Evolutionary conservation across 2,888 invertebrate genomes (phyloP).

Genomic region (Mimachlamys varia): DNA sequence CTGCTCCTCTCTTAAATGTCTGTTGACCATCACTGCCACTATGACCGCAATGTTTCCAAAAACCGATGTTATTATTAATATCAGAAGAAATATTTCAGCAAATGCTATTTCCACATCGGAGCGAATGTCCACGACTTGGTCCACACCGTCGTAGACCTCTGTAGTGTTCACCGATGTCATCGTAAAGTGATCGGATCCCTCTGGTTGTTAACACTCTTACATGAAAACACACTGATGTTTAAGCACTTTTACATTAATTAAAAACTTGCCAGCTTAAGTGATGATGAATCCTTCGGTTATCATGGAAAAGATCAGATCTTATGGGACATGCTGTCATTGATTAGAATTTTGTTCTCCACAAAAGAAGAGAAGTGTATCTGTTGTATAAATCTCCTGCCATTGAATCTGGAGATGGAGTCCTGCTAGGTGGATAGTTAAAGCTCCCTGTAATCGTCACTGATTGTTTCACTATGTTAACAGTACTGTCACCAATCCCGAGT

Average conservation of each 20-base stretch:
- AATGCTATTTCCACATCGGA: slow-evolving; percentile 29
- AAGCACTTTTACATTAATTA: neutral
- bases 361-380: neutral
- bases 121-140: neutral
- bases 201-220: neutral
- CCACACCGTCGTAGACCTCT: neutral
- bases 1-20: slow-evolving; percentile 64
- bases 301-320: neutral
- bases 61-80: slow-evolving; percentile 65
- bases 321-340: neutral
- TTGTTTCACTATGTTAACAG: neutral
- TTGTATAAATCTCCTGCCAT: neutral
- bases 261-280: neutral
- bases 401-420: neutral
- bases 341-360: neutral
- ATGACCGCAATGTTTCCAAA: slow-evolving; percentile 75
- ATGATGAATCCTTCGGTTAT: neutral
- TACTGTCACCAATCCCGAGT: neutral
- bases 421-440: neutral
- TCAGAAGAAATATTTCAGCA: slow-evolving; percentile 58
- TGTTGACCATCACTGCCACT: slow-evolving; percentile 60
- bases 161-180: neutral
- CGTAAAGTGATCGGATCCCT: neutral
- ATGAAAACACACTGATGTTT: neutral
- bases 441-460: neutral